phyloP scores from a whole-genome alignment of 2,797 vertebrate species.

The Gadopsis marmoratus region DNA sequence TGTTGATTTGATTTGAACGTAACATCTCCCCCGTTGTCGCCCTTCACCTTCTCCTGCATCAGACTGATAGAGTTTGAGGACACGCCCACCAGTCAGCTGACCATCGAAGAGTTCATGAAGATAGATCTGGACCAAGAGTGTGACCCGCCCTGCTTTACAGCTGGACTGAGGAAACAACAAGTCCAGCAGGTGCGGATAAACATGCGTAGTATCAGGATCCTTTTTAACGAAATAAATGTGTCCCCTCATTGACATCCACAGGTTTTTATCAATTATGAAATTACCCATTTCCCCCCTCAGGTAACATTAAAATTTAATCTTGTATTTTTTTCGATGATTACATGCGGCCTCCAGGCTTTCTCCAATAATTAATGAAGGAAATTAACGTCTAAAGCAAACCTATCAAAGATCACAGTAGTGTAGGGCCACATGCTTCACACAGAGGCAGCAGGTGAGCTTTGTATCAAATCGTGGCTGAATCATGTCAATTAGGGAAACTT shows the following conservation, averaged over 20 bases:
- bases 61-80: conserved; percentile 96
- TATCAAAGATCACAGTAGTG: conserved; percentile 1
- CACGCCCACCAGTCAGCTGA: conserved; percentile 96
- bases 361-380: conserved; percentile 24
- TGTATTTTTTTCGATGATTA: conserved; percentile 27
- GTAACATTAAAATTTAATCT: conserved; percentile 18
- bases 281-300: neutral
- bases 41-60: conserved; percentile 9
- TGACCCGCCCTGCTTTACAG: conserved; percentile 94
- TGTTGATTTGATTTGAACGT: neutral
- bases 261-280: neutral
- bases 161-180: conserved; percentile 89
- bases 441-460: neutral
- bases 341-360: conserved; percentile 20
- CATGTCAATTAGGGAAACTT: neutral
- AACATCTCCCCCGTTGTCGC: neutral
- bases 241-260: neutral
- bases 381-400: conserved; percentile 41
- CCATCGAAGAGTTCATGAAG: conserved; percentile 96
- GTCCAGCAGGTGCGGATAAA: conserved; percentile 84
- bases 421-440: neutral
- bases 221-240: neutral
- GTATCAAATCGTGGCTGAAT: neutral
- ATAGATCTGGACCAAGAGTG: conserved; percentile 94
- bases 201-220: too few species aligned